Percentiles rank a stretch among this genome's conserved stretches.
phyloP scores from a whole-genome alignment of 2,113 vertebrate genomes.

The Seriola dumerili region DNA sequence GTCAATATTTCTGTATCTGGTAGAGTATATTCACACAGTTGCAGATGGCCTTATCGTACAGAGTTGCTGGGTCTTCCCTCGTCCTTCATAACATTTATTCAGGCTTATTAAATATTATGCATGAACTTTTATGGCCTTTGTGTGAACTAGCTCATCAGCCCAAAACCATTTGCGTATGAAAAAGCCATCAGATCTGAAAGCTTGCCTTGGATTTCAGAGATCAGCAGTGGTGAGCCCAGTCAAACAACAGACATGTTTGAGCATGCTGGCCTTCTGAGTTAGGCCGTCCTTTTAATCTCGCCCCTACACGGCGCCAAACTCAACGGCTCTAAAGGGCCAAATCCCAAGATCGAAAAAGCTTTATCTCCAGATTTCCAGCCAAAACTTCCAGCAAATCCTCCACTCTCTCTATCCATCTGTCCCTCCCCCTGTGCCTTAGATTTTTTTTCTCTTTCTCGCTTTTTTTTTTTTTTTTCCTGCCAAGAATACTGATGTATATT shows the following conservation, averaged over 20 bases:
- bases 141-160: constrained; percentile 39
- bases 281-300: constrained; percentile 60
- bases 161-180: constrained; percentile 34
- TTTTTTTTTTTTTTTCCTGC: background rate
- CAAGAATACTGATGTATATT: constrained; percentile 32
- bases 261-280: constrained; percentile 23
- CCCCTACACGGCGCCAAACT: constrained; percentile 36
- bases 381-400: constrained; percentile 69
- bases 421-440: background rate
- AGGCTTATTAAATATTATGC: background rate
- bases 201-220: constrained; percentile 50
- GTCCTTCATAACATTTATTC: background rate
- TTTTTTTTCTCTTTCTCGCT: background rate
- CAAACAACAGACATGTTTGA: constrained; percentile 70
- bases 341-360: constrained; percentile 59
- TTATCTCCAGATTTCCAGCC: constrained; percentile 68
- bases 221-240: constrained; percentile 41
- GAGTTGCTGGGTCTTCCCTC: background rate
- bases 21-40: background rate
- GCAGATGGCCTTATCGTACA: background rate
- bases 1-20: constrained; percentile 2
- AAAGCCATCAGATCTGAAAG: constrained; percentile 45
- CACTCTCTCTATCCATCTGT: background rate
- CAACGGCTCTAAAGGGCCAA: constrained; percentile 56
- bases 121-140: background rate